Evolutionary conservation across 2,113 vertebrate species (phyloP).

Genomic region (Thalassarche chlororhynchos): DNA sequence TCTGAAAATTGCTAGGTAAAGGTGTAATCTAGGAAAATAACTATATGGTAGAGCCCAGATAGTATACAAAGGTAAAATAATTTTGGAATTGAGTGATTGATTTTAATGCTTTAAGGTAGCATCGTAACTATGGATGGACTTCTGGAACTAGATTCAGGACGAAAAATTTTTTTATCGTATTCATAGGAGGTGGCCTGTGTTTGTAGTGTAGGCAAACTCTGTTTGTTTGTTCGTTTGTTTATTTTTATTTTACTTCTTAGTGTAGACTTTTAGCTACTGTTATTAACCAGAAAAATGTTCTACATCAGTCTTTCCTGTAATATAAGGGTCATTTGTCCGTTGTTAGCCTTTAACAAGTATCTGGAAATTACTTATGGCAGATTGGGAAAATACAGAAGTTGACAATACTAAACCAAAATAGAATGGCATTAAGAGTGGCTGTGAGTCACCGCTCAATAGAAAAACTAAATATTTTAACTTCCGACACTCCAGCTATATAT

Average conservation of each 20-base stretch:
- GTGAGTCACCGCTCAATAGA: neutral
- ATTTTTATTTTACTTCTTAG: neutral
- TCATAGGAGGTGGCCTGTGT: neutral
- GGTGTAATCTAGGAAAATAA: neutral
- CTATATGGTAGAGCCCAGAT: neutral
- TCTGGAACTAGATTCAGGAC: neutral
- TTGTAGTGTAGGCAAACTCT: neutral
- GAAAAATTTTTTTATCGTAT: neutral
- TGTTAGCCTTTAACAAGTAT: neutral
- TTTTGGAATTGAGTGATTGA: neutral
- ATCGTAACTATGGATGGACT: neutral
- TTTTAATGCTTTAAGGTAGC: neutral
- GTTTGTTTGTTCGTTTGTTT: neutral
- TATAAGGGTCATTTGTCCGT: neutral
- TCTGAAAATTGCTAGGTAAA: neutral
- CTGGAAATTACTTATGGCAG: neutral
- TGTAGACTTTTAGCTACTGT: neutral
- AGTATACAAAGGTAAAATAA: neutral
- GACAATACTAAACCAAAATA: neutral
- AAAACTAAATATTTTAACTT: neutral
- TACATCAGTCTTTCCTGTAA: neutral
- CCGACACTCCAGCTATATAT: neutral
- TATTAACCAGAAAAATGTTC: neutral
- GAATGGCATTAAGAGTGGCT: neutral
- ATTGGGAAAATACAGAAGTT: neutral